phyloP scores from a whole-genome alignment of 1,140 invertebrate genomes.

The Diorhabda elongata region DNA sequence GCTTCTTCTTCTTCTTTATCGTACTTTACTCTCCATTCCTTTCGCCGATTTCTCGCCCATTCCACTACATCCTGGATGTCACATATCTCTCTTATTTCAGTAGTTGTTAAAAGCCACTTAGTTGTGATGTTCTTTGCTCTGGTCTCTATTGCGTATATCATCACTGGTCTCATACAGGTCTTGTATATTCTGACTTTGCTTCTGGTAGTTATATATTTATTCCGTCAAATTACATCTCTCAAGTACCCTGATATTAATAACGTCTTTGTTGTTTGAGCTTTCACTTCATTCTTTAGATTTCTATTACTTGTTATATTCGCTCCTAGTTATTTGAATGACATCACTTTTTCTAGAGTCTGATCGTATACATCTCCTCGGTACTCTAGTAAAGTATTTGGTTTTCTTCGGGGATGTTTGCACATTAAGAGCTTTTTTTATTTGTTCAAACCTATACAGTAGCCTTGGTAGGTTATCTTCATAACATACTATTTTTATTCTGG shows the following conservation, averaged over 20 bases:
- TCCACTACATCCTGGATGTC: no score
- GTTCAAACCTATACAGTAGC: not conserved
- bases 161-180: no score
- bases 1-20: no score
- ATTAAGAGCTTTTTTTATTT: not conserved
- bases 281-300: not conserved
- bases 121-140: no score
- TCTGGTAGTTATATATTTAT: no score
- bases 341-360: not conserved
- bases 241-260: not conserved
- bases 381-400: not conserved
- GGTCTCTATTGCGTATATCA: no score
- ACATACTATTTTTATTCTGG: not conserved
- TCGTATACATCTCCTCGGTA: not conserved
- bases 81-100: no score
- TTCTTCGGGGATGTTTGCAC: not conserved
- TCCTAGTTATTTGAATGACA: not conserved
- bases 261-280: not conserved
- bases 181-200: no score
- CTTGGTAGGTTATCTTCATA: not conserved
- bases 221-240: not conserved
- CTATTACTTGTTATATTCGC: not conserved
- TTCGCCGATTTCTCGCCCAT: no score
- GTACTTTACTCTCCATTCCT: no score
- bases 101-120: no score